Base-by-base conservation (phyloP, 2,888 invertebrate species). In the Hipparchia sbordonii region DNA sequence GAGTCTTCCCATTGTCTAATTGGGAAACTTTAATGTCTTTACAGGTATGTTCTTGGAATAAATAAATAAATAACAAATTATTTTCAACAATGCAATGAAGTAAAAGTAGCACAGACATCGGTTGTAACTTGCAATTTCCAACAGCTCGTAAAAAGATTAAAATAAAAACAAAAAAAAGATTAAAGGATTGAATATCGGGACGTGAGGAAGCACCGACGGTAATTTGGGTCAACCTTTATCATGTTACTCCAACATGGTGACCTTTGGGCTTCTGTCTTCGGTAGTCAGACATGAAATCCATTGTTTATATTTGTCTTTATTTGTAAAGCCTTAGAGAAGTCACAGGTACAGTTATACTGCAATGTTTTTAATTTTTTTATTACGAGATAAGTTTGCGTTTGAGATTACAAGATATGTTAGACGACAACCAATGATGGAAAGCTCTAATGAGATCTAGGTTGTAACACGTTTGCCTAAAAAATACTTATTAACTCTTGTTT, bases 151-250 rank as follows among this genome's bases (percentile, higher is more conserved):
- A 73, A 75, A 76, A 71, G 72, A 67, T 72, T 68, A 57, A 63
- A 23, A 1, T 0, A 23, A 23, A 1, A 23, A 23, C 23, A 23
- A 23, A 23, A 23, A 73, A 75, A 76, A 71, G 72, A 67, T 72
- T 68, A 57, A 63, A 23, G 72, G 73, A 78, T 77, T 72, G 65
- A 75, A 76, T 76, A 77, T 74, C 76, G 54, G 70, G 73, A 67
- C 73, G 69, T 72, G 73, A 52, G 61, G 73, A 74, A 33, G 72
- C 74, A 63, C 72, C 74, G 75, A 74, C 68, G 57, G 61, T 75
- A 76, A 76, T 76, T 76, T 78, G 71, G 67, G 71, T 74, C 73
- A 74, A 67, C 67, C 67, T 62, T 72, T 72, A 72, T 77, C 73
- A 70, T 73, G 68, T 76, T 77, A 76, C 77, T 65, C 39, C 60